Percentiles rank a stretch among this genome's conserved stretches.
Conservation (phyloP, 2,797 vertebrate genomes). For the Oryzias dopingdopingensis region DNA sequence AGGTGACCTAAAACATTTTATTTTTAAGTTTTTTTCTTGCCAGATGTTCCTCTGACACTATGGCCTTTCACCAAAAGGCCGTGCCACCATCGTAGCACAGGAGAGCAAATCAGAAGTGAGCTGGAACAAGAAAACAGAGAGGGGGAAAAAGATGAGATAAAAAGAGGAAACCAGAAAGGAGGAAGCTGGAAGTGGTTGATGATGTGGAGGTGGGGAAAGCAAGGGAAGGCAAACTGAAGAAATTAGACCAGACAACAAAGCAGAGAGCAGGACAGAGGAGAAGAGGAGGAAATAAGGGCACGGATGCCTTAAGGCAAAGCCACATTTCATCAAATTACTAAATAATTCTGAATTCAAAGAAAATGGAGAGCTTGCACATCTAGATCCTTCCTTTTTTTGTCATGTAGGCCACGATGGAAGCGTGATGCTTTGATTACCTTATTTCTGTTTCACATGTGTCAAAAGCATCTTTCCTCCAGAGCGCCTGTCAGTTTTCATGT, state of each 20-base stretch:
- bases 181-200: constrained; percentile 11
- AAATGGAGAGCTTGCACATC: not conserved
- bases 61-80: constrained; percentile 23
- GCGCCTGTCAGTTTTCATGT: not conserved
- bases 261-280: constrained; percentile 2
- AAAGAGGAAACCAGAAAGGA: constrained; percentile 21
- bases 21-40: not conserved
- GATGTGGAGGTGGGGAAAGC: constrained; percentile 19
- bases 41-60: constrained; percentile 25
- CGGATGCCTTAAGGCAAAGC: not conserved
- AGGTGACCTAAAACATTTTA: too few species aligned
- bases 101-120: constrained; percentile 23
- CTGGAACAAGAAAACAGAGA: constrained; percentile 16
- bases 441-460: not conserved
- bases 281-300: not conserved
- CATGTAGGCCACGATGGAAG: not conserved
- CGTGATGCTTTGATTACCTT: not conserved
- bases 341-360: not conserved
- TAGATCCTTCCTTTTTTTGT: not conserved
- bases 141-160: constrained; percentile 24
- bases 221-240: not conserved
- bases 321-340: constrained; percentile 9
- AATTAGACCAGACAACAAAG: constrained; percentile 8
- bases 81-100: too few species aligned
- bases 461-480: not conserved